Evolutionary conservation across 37 sponge, comb jelly and placozoan species (phyloP).

Genomic region (Cladorhizidae sp.): DNA sequence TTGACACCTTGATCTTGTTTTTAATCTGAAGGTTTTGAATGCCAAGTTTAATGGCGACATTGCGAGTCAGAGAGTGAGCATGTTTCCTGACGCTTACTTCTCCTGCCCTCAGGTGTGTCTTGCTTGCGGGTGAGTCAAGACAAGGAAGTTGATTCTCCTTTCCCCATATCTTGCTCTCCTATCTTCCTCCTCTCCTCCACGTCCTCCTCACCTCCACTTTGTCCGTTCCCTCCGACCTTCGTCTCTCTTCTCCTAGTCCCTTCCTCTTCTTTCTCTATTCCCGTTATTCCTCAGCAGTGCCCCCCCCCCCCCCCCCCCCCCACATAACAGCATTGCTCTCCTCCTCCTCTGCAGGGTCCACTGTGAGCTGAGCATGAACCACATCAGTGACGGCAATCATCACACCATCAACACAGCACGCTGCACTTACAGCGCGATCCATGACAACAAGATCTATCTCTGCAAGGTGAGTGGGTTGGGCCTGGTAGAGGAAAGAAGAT

Average conservation of each 20-base stretch:
- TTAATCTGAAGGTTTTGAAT: conserved; percentile 63
- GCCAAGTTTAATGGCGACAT: conserved; percentile 85
- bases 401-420: conserved; percentile 50
- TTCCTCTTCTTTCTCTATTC: background rate
- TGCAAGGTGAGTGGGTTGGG: conserved; percentile 62
- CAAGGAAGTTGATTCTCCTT: too few species aligned
- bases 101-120: conserved; percentile 74
- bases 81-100: conserved; percentile 93
- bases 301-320: background rate
- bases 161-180: too few species aligned
- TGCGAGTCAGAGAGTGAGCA: conserved; percentile 24
- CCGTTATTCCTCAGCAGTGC: too few species aligned
- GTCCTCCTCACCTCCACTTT: too few species aligned
- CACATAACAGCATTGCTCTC: background rate
- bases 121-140: conserved; percentile 76
- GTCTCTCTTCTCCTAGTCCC: too few species aligned
- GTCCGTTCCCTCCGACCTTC: too few species aligned
- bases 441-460: conserved; percentile 72
- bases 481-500: too few species aligned
- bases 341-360: conserved; percentile 28
- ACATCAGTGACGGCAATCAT: conserved; percentile 52
- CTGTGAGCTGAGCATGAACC: conserved; percentile 82
- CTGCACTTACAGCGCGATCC: conserved; percentile 60
- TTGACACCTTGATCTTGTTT: too few species aligned
- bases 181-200: too few species aligned